These are phyloP conservation scores for Podilymbus podiceps DNA, from an alignment of 2,113 vertebrate genomes.

Conservation along the genomic window DNA sequence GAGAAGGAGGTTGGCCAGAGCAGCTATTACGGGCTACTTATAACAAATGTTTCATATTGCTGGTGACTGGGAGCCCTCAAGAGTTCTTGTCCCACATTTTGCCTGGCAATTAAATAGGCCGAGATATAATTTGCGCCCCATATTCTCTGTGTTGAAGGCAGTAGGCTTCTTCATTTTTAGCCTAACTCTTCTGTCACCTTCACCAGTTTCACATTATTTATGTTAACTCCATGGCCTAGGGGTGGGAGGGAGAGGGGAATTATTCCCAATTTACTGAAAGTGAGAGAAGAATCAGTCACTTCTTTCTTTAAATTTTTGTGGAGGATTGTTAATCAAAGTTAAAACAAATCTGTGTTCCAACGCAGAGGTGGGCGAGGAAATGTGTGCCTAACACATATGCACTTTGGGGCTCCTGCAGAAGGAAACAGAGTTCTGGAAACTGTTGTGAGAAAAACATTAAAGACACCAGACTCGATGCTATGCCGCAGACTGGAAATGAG, in stretches of 20 bases:
- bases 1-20: conserved; percentile 48
- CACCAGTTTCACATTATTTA: conserved; percentile 57
- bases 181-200: conserved; percentile 57
- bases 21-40: conserved; percentile 55
- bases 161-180: conserved; percentile 64
- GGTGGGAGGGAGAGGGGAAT: conserved; percentile 67
- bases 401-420: conserved; percentile 56
- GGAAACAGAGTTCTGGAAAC: conserved; percentile 62
- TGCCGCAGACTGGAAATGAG: neutral
- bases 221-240: conserved; percentile 57
- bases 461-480: conserved; percentile 21
- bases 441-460: conserved; percentile 67
- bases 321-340: conserved; percentile 58
- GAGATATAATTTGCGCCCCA: conserved; percentile 45
- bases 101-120: conserved; percentile 54
- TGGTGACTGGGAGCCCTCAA: conserved; percentile 51
- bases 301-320: conserved; percentile 53
- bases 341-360: conserved; percentile 53
- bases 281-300: conserved; percentile 63
- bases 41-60: conserved; percentile 37
- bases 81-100: conserved; percentile 64
- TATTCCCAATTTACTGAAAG: conserved; percentile 66
- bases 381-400: conserved; percentile 66
- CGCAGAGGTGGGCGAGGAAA: conserved; percentile 62
- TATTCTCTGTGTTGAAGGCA: conserved; percentile 48